Evolutionary conservation across 2,888 invertebrate species (phyloP), one percentile per base, ranked within the genome.

Genomic region (Clepsis dumicolana): DNA sequence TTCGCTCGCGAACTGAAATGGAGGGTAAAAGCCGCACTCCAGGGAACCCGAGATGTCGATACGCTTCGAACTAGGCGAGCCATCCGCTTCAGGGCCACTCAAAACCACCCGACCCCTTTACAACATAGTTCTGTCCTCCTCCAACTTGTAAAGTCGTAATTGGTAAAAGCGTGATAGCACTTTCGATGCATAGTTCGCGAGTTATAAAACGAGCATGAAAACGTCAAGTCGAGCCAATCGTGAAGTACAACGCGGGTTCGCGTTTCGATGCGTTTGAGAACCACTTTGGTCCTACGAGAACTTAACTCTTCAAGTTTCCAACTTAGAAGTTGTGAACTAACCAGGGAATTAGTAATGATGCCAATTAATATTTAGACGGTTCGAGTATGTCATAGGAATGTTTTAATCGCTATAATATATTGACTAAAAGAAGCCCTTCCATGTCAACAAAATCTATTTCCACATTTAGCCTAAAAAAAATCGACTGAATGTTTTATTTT

Each of bases 11-110:
- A 80, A 76, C 80, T 79, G 80, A 82, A 85, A 83, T 86, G 75
- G 82, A 81, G 79, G 81, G 83, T 79, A 79, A 83, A 83, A 80
- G 74, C 74, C 75, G 72, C 75, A 74, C 77, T 77, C 75, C 70
- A 12, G 77, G 75, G 72, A 69, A 35, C 69, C 35, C 54, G 70
- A 70, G 65, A 76, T 70, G 74, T 77, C 75, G 69, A 69, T 74
- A 65, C 67, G 62, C 72, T 75, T 74, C 73, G 71, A 65, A 73
- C 70, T 68, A 71, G 41, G 48, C 48, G 18, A 64, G 44, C 56
- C 38, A 44, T 68, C 57, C 41, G 64, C 56, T 64, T 67, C 57
- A 57, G 38, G n/a, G 41, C 60, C 29, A 64, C 53, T 68, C 41
- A 5, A 59, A 18, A 14, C 41, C 38, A 53, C 29, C 14, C 10